These are phyloP conservation scores for Motacilla alba DNA, from an alignment of 2,113 vertebrate species.

Conservation along the genomic window DNA sequence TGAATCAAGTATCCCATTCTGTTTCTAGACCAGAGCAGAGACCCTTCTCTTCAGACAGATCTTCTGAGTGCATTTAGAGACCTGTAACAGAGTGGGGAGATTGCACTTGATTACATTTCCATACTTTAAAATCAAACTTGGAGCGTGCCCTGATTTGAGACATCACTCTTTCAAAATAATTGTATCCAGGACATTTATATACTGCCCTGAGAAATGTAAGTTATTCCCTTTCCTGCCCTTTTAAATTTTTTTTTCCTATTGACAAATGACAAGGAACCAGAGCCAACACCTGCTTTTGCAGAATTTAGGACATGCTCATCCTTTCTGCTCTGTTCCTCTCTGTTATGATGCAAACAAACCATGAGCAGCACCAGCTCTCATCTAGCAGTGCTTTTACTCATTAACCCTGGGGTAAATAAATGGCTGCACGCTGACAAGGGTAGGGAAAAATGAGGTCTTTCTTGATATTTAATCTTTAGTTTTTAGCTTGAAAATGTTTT, in stretches of 20 bases:
- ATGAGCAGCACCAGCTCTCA: background rate
- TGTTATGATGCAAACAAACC: background rate
- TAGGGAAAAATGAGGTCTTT: background rate
- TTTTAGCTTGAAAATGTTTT: conserved; percentile 5
- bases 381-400: background rate
- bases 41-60: background rate
- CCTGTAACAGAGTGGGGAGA: background rate
- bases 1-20: background rate
- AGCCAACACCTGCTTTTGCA: background rate
- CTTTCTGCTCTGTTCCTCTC: background rate
- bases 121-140: background rate
- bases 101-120: background rate
- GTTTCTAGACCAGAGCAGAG: background rate
- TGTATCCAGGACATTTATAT: background rate
- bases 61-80: background rate
- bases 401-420: background rate
- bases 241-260: background rate
- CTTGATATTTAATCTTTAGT: background rate
- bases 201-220: background rate
- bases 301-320: background rate
- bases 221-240: background rate
- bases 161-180: background rate
- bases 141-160: background rate
- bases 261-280: background rate
- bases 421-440: background rate